Conservation (phyloP, 2,888 invertebrate species). For the Ichneumoninae sp. region DNA sequence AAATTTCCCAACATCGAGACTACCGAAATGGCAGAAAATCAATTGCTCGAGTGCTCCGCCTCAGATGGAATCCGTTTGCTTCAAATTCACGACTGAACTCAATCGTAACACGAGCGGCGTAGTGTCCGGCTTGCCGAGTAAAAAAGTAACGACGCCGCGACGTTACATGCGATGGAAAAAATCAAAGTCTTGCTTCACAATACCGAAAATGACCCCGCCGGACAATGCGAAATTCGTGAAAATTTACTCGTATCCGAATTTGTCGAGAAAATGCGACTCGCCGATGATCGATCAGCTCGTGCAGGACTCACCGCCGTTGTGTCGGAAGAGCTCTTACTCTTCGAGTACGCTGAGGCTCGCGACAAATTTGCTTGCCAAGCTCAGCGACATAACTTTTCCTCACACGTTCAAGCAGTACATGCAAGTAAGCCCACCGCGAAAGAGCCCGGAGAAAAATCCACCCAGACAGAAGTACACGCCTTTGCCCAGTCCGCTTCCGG, state of each 20-base stretch:
- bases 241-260: constrained; percentile 75
- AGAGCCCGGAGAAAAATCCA: constrained; percentile 63
- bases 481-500: constrained; percentile 74
- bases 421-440: constrained; percentile 68
- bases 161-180: constrained; percentile 77
- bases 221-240: constrained; percentile 71
- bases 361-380: constrained; percentile 71
- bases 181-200: constrained; percentile 75
- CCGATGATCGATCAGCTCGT: constrained; percentile 54
- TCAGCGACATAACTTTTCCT: constrained; percentile 76
- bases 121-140: constrained; percentile 57
- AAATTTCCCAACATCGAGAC: background rate
- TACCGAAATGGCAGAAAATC: constrained; percentile 33
- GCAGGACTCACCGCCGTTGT: constrained; percentile 54
- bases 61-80: constrained; percentile 26
- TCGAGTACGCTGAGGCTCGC: constrained; percentile 48
- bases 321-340: constrained; percentile 46
- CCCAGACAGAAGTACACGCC: constrained; percentile 72
- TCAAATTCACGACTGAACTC: constrained; percentile 45
- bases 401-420: constrained; percentile 76
- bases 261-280: constrained; percentile 61
- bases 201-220: constrained; percentile 69
- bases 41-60: constrained; percentile 38
- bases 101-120: constrained; percentile 20
- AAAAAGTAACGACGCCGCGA: constrained; percentile 70